These are phyloP conservation scores for Meleagris gallopavo DNA, from an alignment of 2,113 vertebrate species.

Conservation along the genomic window DNA sequence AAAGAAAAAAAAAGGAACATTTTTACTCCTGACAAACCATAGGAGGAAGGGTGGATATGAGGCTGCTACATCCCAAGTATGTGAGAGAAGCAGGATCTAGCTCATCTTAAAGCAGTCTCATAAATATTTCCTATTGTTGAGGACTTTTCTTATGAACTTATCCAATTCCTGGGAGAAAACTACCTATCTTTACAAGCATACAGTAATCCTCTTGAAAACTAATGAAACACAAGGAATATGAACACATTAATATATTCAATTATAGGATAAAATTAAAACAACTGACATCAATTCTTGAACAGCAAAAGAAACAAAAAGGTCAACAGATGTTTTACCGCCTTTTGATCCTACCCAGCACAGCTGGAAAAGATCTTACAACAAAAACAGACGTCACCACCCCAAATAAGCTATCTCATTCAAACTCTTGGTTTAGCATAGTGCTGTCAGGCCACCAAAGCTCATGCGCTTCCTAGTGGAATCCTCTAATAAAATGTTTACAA, in stretches of 20 bases:
- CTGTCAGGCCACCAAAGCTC: not conserved
- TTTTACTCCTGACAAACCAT: not conserved
- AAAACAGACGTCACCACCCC: not conserved
- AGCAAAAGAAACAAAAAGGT: not conserved
- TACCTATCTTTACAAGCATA: not conserved
- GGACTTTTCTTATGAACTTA: conserved; percentile 36
- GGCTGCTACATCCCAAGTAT: conserved; percentile 3
- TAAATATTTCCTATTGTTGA: conserved; percentile 35
- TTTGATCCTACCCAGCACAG: not conserved
- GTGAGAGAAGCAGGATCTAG: conserved; percentile 2
- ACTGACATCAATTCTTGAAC: not conserved
- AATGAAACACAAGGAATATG: conserved; percentile 32
- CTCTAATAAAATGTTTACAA: not conserved
- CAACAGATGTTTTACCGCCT: not conserved
- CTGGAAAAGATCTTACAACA: not conserved
- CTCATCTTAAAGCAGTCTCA: conserved; percentile 14
- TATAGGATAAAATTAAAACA: conserved; percentile 27
- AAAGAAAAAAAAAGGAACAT: not conserved
- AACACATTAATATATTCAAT: not conserved
- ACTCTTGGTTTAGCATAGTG: not conserved
- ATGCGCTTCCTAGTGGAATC: not conserved
- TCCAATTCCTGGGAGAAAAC: conserved; percentile 20
- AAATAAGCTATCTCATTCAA: not conserved
- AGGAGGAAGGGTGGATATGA: not conserved
- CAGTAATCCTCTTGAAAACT: conserved; percentile 38